A percentile compares a stretch with the other conserved stretches of the same genome.
Conservation (phyloP, 2,888 invertebrate species). For the Lasioglossum oenotherae region DNA sequence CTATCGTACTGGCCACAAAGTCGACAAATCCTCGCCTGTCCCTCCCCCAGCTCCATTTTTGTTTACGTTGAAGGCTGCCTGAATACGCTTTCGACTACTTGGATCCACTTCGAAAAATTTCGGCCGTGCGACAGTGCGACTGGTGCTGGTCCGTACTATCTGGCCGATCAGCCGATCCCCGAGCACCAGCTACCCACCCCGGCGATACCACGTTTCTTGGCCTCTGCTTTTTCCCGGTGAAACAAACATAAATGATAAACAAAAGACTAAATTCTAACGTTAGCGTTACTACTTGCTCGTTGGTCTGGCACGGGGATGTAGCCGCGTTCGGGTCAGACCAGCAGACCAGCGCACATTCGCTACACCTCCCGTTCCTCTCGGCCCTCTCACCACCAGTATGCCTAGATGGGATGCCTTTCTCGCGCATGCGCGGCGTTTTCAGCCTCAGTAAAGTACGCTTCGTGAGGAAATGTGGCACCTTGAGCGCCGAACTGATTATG, state of each 20-base stretch:
- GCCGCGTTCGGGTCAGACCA: slow-evolving; percentile 64
- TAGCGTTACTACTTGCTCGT: slow-evolving; percentile 67
- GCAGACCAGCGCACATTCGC: slow-evolving; percentile 52
- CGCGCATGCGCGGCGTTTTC: no score
- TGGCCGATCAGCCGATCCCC: slow-evolving; percentile 22
- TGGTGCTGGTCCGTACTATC: slow-evolving; percentile 26
- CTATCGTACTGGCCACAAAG: slow-evolving; percentile 81
- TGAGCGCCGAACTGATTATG: no score
- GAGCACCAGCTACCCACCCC: slow-evolving; percentile 33
- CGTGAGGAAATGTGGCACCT: no score
- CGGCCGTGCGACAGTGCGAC: slow-evolving; percentile 24
- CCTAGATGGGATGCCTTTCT: no score
- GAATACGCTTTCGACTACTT: slow-evolving; percentile 75
- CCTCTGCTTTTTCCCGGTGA: slow-evolving; percentile 13
- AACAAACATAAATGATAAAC: slow-evolving; percentile 62
- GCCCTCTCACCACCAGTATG: background rate
- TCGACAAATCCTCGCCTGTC: slow-evolving; percentile 79
- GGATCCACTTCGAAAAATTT: slow-evolving; percentile 41
- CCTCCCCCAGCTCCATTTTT: slow-evolving; percentile 80
- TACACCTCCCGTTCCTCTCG: background rate
- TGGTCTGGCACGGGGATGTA: slow-evolving; percentile 63
- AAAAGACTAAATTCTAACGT: slow-evolving; percentile 63
- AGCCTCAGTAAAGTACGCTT: no score
- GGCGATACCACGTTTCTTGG: slow-evolving; percentile 7
- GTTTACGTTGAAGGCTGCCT: slow-evolving; percentile 76